Evolutionary conservation across 2,888 invertebrate species (phyloP).

Genomic region (Ypsolopha scabrella): DNA sequence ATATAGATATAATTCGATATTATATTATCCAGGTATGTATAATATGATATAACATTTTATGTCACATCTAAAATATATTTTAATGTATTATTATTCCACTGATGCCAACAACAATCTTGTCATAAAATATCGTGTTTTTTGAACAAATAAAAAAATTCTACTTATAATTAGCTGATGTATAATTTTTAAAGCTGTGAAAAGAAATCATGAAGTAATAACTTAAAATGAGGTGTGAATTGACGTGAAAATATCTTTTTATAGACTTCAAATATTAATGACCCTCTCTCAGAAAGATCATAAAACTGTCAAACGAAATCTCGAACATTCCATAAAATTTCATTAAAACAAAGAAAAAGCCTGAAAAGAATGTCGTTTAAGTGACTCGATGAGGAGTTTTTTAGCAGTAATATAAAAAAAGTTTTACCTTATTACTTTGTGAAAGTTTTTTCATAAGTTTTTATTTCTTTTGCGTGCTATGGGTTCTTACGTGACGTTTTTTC

Average conservation of each 20-base stretch:
- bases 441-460: constrained; percentile 5
- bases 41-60: too few relatives aligned
- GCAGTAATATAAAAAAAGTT: constrained; percentile 25
- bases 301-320: constrained; percentile 28
- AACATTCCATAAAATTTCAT: constrained; percentile 23
- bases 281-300: background rate
- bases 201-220: too few relatives aligned
- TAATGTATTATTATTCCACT: too few relatives aligned
- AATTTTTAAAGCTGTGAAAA: too few relatives aligned
- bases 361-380: constrained; percentile 22
- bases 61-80: too few relatives aligned
- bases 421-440: constrained; percentile 6
- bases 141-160: too few relatives aligned
- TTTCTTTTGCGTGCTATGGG: constrained; percentile 1
- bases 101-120: too few relatives aligned
- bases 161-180: too few relatives aligned
- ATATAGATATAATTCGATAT: too few relatives aligned
- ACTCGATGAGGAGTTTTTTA: constrained; percentile 20
- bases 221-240: too few relatives aligned
- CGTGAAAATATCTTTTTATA: background rate
- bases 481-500: background rate
- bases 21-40: too few relatives aligned
- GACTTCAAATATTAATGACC: constrained; percentile 3
- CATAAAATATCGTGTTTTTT: too few relatives aligned
- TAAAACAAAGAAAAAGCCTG: constrained; percentile 26